Base-by-base conservation (phyloP, 2,888 invertebrate genomes). In the Andrena camellia region DNA sequence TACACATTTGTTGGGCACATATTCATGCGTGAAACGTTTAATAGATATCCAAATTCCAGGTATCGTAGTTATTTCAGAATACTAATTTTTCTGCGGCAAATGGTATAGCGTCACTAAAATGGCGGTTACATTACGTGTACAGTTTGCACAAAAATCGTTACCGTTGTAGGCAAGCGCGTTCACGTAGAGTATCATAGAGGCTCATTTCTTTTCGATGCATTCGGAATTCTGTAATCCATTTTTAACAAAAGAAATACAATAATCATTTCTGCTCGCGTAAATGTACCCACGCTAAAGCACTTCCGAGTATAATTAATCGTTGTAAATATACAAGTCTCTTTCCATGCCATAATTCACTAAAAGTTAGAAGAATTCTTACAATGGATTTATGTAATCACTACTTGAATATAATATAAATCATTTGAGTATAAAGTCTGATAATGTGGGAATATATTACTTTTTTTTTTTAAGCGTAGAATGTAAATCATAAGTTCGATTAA, bases 71-170 rank as follows among this genome's bases (percentile, higher is more conserved):
- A 63, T 33, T 8, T 8, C n/a, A n/a, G 20, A 35, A 33, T 10
- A n/a, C 17, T 66, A 8, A 35, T n/a, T 60, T 63, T 33, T 20
- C 8, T 26, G 42, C 5, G 29, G 20, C 23, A 60, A 66, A 17
- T 48, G 54, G 10, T 48, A 57, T 76, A 77, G 81, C 85, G 70
- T 85, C 78, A 26, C 71, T 85, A 85, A 85, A 85, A 85, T 85
- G 85, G 85, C 85, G 85, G 78, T 76, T 67, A 60, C 63, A 29
- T 74, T 79, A 74, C 76, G 74, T 79, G 71, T 71, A 69, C 59
- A 63, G 72, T 62, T 66, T 8, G 26, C 6, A 31, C 23, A 69
- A 84, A 83, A 84, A 84, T 85, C 75, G 69, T 85, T 78, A 75
- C 50, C 68, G 2, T 35, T 29, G 7, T 8, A 62, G 8, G 57